Evolutionary conservation across 2,797 vertebrate species (phyloP).

Genomic region (Megalops cyprinoides): DNA sequence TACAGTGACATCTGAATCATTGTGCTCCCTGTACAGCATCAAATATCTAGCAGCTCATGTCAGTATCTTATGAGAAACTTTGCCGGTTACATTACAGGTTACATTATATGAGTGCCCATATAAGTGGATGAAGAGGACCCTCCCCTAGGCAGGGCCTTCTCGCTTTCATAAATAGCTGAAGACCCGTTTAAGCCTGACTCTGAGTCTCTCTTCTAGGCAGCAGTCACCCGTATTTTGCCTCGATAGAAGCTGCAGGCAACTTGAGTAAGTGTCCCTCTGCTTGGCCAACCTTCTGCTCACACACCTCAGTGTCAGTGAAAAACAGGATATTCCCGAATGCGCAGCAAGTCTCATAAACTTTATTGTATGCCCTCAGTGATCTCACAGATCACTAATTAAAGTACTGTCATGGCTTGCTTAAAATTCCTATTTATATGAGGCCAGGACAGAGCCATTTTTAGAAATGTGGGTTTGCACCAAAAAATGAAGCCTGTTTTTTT

Average conservation of each 20-base stretch:
- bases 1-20: not conserved
- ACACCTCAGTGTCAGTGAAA: not conserved
- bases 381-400: not conserved
- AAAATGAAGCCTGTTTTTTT: not conserved
- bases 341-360: not conserved
- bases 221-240: slow-evolving; percentile 83
- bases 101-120: no score
- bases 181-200: not conserved
- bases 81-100: no score
- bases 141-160: no score
- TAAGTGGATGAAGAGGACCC: not conserved
- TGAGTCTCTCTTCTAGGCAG: slow-evolving; percentile 68
- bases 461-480: not conserved
- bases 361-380: not conserved
- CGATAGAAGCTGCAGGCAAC: slow-evolving; percentile 72
- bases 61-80: no score
- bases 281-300: not conserved
- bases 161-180: no score
- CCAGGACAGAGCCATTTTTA: not conserved
- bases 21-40: no score
- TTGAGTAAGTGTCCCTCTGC: slow-evolving; percentile 81
- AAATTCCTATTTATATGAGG: not conserved
- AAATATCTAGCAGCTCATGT: no score
- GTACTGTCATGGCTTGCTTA: not conserved
- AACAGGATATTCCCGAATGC: not conserved